Evolutionary conservation across 2,113 vertebrate genomes (phyloP), one percentile per base, ranked within the genome.

Genomic region (Excalfactoria chinensis): DNA sequence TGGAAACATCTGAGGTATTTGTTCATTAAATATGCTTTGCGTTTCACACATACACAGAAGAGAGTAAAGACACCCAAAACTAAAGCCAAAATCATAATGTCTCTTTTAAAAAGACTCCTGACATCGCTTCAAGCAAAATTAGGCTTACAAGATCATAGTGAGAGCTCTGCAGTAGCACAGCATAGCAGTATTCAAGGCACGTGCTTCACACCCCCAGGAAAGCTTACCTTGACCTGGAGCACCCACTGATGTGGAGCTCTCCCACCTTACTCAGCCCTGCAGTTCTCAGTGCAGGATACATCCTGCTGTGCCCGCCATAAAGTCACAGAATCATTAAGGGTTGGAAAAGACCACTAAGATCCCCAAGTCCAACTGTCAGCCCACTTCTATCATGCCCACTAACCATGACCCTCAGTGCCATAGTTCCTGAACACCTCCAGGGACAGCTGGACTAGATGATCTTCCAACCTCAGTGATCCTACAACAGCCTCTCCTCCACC

Each of bases 1-100:
- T 96, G 86, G 93, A 96, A 94, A 73, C 71, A 96, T 90, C 37
- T 94, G 79, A 96, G 94, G 92, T 80, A 95, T 85, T 95, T 2
- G 4, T 46, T 96, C 82, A 95, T 95, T 95, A 94, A 95, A 94
- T 83, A 95, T 60, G 82, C 88, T 88, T 88, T 68, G 48, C 40
- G 58, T 93, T 92, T 96, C 76, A 86, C 77, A 94, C 83, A 68
- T 66, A n/a, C 44, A 79, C 3, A 9, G 81, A 76, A 82, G 44
- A 86, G 62, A 63, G 32, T 16, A 84, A 79, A 22, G 93, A 93
- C 93, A 35, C 8, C 15, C 40, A 13, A 89, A 87, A 64, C 0
- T 55, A 34, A 94, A 89, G 86, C 74, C 80, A 92, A 89, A 89
- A 89, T 84, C 16, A n/a, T 71, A 71, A 86, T 3, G 30, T 74